Evolutionary conservation across 2,888 invertebrate genomes (phyloP), one percentile per base, ranked within the genome.

Genomic region (Stenodema calcarata): DNA sequence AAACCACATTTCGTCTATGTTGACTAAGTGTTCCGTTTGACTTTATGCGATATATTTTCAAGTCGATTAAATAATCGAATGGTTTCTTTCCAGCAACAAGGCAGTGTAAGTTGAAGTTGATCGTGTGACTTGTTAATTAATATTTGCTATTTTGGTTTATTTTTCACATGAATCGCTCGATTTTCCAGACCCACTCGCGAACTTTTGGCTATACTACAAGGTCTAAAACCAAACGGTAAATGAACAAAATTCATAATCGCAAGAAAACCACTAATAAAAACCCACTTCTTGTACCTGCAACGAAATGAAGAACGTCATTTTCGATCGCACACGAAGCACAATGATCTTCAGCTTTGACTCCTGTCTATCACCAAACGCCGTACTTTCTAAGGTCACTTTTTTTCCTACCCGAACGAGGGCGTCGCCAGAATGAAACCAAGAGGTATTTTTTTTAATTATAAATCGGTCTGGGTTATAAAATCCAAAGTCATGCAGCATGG

Each of bases 181-280:
- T 62, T 84, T 84, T 84, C 0, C 84, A 84, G 84, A 84, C 70
- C 84, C 84, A 9, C 84, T 84, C 75, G 84, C 70, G 42, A 73
- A 84, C 84, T 84, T 84, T 84, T 82, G 82, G 82, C 62, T 62
- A 23, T 69, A 82, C 84, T 84, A 75, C 84, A 16, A 44, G 73
- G 23, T 75, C 30, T 80, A 80, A 54, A 41, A 44, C 28, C 18
- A 28, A 80, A 80, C n/a, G 80, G 80, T 80, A 80, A 80, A 78
- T 78, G 16, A 75, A 75, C 11, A 3, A 62, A 23, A 0, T 7
- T 23, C 3, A 0, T 23, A 62, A 23, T 62, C 23, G 6, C n/a
- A 14, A 50, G 62, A 11, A 62, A 62, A 18, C 54, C n/a, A 54
- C 54, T 12, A 47, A 12, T 6, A 42, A 47, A 47, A 12, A 47